These are phyloP conservation scores for Branchellion lobata DNA, from an alignment of 2,888 invertebrate species.

Conservation along the genomic window DNA sequence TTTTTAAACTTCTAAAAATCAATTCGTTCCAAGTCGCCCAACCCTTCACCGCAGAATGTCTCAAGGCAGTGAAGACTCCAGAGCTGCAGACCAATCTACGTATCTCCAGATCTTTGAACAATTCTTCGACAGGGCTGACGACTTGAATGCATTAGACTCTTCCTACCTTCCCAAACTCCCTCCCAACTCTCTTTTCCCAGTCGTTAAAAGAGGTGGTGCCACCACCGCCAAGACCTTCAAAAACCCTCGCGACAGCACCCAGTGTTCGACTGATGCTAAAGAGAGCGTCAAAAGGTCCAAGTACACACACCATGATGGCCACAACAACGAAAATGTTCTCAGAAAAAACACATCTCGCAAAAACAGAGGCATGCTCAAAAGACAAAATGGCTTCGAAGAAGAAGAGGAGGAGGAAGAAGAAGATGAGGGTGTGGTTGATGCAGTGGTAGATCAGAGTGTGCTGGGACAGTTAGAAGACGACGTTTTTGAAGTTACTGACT, in stretches of 20 bases:
- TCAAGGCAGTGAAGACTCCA: not conserved
- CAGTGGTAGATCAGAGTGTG: not conserved
- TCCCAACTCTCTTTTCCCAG: not conserved
- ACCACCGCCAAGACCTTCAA: not conserved
- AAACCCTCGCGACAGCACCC: not conserved
- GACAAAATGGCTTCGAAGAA: slow-evolving; percentile 5
- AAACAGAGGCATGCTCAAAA: not conserved
- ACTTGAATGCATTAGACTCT: not conserved
- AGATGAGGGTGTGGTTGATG: not conserved
- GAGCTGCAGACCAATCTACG: not conserved
- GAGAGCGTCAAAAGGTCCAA: not conserved
- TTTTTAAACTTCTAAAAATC: not conserved
- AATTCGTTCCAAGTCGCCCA: not conserved
- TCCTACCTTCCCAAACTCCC: not conserved
- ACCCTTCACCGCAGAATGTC: not conserved
- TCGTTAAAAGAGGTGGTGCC: not conserved
- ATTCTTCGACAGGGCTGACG: slow-evolving; percentile 2
- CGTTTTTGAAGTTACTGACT: not conserved
- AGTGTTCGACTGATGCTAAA: not conserved
- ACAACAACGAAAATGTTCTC: not conserved
- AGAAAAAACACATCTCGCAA: not conserved
- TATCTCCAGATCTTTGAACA: slow-evolving; percentile 1
- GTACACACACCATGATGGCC: too few species aligned
- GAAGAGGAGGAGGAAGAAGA: not conserved
- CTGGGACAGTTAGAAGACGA: not conserved